Evolutionary conservation across 2,113 vertebrate genomes (phyloP), one percentile per base, ranked within the genome.

Genomic region (Oreamnos americanus): DNA sequence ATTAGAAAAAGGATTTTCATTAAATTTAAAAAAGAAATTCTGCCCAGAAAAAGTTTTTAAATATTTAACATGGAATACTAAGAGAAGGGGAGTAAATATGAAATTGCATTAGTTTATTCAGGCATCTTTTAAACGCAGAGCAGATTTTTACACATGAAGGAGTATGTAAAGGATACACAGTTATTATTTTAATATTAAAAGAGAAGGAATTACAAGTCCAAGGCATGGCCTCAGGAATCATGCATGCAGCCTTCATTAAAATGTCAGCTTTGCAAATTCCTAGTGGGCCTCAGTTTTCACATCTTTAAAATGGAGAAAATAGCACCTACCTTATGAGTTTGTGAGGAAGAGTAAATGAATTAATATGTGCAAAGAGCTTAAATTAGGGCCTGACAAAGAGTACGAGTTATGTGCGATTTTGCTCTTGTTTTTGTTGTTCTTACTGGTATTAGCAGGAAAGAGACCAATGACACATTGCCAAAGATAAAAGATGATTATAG

Each of bases 21-120:
- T 96, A 85, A 51, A 94, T 43, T 86, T 58, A 87, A 84, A 28
- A 3, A 87, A 55, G 91, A 96, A 92, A 92, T 96, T 94, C 76
- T 95, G 16, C 33, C 21, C 33, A 82, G 23, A 28, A 88, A 87
- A 88, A 74, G 39, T 91, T 90, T 90, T 55, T 85, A 53, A 92
- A 92, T 53, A 90, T n/a, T 57, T 90, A 95, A 60, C 78, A 74
- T 0, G 15, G 39, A 87, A 97, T 87, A 74, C 39, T 87, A 3
- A 81, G n/a, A 95, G 83, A 92, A 4, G 60, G 4, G 39, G 3
- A 36, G 7, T 76, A 39, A 87, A 36, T 30, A 91, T 49, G 14
- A 51, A 91, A 92, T 43, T 36, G 16, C 28, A 57, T 64, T 71
- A 96, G 13, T 33, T 90, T 91, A 82, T 21, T 36, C 5, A 83